Percentiles rank a stretch among this genome's conserved stretches.
phyloP scores from a whole-genome alignment of 2,113 vertebrate species.

The Hyaena hyaena region DNA sequence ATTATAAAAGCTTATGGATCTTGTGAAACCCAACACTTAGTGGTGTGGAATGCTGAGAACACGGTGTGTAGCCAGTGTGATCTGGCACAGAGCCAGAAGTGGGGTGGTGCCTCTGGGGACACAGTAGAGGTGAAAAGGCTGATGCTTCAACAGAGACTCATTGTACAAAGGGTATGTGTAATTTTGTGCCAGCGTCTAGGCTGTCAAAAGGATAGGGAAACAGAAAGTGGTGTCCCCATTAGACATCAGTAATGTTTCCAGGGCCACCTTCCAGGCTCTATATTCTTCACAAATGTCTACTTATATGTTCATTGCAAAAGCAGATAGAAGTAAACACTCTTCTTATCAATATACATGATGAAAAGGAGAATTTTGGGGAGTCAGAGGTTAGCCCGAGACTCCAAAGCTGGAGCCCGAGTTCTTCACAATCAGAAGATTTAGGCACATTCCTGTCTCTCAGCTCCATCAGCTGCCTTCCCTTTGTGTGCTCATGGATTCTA shows the following conservation, averaged over 20 bases:
- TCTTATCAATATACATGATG: not conserved
- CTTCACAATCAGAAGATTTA: not conserved
- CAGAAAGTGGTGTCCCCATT: not conserved
- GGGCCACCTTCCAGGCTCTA: not conserved
- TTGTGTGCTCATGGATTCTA: not conserved
- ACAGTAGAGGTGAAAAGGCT: not conserved
- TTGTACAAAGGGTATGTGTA: not conserved
- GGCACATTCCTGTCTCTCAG: not conserved
- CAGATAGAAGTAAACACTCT: not conserved
- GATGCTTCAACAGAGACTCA: not conserved
- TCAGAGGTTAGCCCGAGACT: not conserved
- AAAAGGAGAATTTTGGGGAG: not conserved
- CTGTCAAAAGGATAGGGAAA: not conserved
- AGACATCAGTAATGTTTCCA: not conserved
- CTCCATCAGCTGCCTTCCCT: not conserved
- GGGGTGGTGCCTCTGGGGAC: not conserved
- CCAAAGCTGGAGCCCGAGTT: not conserved
- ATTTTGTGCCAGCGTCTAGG: not conserved
- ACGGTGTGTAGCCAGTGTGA: fast-evolving
- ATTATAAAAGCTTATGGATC: not conserved
- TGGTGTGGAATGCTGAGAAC: not conserved
- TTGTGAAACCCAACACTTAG: not conserved
- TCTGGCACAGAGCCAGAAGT: not conserved
- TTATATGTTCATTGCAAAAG: not conserved
- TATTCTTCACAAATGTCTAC: not conserved